Evolutionary conservation across 2,113 vertebrate species (phyloP).

Genomic region (Ageneiosus marmoratus): DNA sequence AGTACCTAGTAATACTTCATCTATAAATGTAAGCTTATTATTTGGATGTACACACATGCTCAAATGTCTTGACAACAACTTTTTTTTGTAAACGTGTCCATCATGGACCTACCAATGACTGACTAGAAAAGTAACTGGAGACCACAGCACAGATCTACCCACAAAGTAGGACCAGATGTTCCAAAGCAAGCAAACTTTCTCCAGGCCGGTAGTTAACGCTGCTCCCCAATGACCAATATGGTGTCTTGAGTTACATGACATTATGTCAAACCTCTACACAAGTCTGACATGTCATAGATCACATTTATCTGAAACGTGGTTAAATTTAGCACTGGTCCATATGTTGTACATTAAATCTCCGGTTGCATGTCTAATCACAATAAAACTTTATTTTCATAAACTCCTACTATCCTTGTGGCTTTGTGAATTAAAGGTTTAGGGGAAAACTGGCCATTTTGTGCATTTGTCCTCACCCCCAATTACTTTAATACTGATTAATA

Average conservation of each 20-base stretch:
- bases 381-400: constrained; percentile 6
- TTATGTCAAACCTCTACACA: constrained; percentile 1
- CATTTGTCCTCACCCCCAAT: neutral
- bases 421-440: neutral
- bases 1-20: constrained; percentile 68
- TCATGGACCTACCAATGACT: constrained; percentile 55
- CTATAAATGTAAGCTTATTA: constrained; percentile 72
- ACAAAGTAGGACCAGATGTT: constrained; percentile 32
- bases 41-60: constrained; percentile 64
- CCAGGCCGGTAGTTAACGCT: neutral
- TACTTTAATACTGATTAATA: constrained; percentile 48
- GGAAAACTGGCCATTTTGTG: neutral
- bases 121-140: constrained; percentile 58
- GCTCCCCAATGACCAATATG: constrained; percentile 7
- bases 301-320: constrained; percentile 2
- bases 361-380: neutral
- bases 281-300: neutral
- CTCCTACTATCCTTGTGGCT: constrained; percentile 11
- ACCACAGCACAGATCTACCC: constrained; percentile 35
- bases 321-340: constrained; percentile 19
- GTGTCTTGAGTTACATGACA: constrained; percentile 44
- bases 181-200: constrained; percentile 11
- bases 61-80: constrained; percentile 51
- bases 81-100: constrained; percentile 58
- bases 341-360: constrained; percentile 59